Evolutionary conservation across 2,113 vertebrate species (phyloP).

Genomic region (Carlito syrichta): DNA sequence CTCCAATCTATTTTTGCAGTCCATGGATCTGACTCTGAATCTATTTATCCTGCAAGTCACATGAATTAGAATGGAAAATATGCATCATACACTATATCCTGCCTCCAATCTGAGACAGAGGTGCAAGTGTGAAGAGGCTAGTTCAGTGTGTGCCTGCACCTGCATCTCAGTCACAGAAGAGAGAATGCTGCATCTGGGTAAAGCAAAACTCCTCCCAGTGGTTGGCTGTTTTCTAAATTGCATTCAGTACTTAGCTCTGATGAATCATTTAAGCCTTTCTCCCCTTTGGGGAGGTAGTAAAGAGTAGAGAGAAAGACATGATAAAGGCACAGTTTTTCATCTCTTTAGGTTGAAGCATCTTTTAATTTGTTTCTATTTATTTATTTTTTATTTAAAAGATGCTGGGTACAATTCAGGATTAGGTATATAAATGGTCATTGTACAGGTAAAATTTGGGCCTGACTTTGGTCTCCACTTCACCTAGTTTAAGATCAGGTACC

Average conservation of each 20-base stretch:
- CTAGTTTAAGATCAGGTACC: no score
- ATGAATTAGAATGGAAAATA: background rate
- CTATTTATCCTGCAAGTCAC: background rate
- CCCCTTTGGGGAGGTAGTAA: background rate
- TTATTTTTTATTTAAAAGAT: no score
- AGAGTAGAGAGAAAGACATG: background rate
- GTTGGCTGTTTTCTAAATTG: background rate
- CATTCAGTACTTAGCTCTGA: background rate
- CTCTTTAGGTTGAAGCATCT: background rate
- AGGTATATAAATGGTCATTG: no score
- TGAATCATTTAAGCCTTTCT: background rate
- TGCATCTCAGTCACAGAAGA: background rate
- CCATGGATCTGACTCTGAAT: background rate
- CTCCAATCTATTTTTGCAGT: background rate
- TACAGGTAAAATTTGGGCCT: no score
- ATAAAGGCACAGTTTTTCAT: background rate
- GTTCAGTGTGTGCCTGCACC: no score
- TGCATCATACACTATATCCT: accelerated
- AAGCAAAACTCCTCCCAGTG: background rate
- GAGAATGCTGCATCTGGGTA: background rate
- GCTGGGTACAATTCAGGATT: no score
- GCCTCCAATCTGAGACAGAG: background rate
- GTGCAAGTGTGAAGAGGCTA: background rate
- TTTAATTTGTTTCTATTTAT: no score
- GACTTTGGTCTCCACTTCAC: no score